These are phyloP conservation scores for Phainopepla nitens DNA, from an alignment of 2,113 vertebrate species.

Conservation along the genomic window DNA sequence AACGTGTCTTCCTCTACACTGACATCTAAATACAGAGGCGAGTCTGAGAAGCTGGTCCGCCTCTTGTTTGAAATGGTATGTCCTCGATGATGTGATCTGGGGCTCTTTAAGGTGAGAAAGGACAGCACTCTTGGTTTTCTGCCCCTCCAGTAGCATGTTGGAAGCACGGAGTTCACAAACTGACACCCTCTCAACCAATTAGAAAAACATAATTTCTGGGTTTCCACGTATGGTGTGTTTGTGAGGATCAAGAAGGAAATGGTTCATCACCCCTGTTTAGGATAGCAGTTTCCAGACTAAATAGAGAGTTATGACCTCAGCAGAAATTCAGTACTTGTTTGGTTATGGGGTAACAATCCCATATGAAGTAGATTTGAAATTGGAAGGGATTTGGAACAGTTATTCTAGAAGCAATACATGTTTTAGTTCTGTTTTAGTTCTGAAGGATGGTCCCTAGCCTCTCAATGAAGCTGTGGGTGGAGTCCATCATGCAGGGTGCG, in stretches of 20 bases:
- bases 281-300: background rate
- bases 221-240: background rate
- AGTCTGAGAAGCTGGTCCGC: slow-evolving; percentile 83
- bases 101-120: background rate
- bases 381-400: background rate
- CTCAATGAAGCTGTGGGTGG: background rate
- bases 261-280: background rate
- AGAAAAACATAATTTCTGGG: background rate
- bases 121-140: background rate
- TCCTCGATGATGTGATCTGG: background rate
- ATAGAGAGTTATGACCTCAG: background rate
- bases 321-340: background rate
- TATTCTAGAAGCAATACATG: background rate
- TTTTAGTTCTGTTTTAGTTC: background rate
- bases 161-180: background rate
- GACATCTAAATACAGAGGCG: slow-evolving; percentile 81
- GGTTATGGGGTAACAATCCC: background rate
- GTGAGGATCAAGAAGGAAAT: background rate
- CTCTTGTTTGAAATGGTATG: slow-evolving; percentile 85
- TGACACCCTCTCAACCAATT: background rate
- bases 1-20: slow-evolving; percentile 82
- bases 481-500: rapidly evolving
- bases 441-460: background rate
- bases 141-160: background rate
- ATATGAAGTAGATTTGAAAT: background rate